Evolutionary conservation across 2,797 vertebrate genomes (phyloP).

Genomic region (Huso huso): DNA sequence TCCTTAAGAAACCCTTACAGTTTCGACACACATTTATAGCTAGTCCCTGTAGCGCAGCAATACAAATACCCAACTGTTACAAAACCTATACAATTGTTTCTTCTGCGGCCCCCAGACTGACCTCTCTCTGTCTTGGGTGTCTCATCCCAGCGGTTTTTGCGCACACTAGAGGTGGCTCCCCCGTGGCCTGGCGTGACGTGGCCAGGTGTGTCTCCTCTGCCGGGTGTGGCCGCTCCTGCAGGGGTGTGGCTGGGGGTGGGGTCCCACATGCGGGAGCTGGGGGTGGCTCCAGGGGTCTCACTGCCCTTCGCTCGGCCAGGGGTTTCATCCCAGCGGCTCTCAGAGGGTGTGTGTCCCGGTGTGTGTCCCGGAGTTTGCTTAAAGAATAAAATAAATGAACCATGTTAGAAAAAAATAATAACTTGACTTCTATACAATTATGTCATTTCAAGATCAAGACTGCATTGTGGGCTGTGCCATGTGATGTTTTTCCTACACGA

Average conservation of each 20-base stretch:
- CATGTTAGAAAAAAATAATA: background rate
- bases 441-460: background rate
- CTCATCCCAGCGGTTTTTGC: slow-evolving; percentile 97
- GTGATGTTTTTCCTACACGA: no score
- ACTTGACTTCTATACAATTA: no score
- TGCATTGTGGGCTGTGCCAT: no score
- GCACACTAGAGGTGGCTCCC: slow-evolving; percentile 86
- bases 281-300: slow-evolving; percentile 93
- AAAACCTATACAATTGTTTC: no score
- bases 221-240: slow-evolving; percentile 87
- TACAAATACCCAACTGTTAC: no score
- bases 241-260: slow-evolving; percentile 96
- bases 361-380: slow-evolving; percentile 73
- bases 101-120: slow-evolving; percentile 21
- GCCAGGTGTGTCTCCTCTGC: slow-evolving; percentile 85
- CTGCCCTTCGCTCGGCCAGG: slow-evolving; percentile 92
- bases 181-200: slow-evolving; percentile 92
- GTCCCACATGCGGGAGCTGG: slow-evolving; percentile 94
- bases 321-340: slow-evolving; percentile 94
- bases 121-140: slow-evolving; percentile 95
- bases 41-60: no score
- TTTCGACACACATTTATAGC: no score
- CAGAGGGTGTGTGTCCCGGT: slow-evolving; percentile 91
- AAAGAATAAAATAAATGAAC: background rate
- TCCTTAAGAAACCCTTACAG: no score